These are phyloP conservation scores for Oeneis ivallda DNA, from an alignment of 2,888 invertebrate species.

Conservation along the genomic window DNA sequence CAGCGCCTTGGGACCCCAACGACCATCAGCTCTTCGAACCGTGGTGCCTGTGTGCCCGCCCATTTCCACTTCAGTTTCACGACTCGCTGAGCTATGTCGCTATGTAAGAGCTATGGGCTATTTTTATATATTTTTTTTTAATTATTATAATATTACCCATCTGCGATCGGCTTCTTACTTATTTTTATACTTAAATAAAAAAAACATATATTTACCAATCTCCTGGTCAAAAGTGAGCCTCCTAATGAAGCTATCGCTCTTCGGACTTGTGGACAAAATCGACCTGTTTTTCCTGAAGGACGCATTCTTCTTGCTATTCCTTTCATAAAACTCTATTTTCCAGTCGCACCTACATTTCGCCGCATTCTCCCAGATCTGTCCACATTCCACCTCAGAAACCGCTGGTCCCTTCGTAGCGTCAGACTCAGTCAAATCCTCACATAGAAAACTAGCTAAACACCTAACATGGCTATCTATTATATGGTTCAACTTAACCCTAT, in stretches of 20 bases:
- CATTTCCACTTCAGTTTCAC: too few relatives aligned
- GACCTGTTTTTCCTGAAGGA: conserved; percentile 80
- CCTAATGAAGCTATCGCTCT: conserved; percentile 63
- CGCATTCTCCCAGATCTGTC: conserved; percentile 80
- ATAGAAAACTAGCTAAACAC: conserved; percentile 71
- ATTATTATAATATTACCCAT: too few relatives aligned
- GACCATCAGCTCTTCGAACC: too few relatives aligned
- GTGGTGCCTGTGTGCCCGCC: too few relatives aligned
- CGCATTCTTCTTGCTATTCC: conserved; percentile 76
- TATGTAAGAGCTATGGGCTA: too few relatives aligned
- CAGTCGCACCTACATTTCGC: conserved; percentile 84
- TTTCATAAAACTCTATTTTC: conserved; percentile 77
- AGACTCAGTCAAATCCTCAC: conserved; percentile 64
- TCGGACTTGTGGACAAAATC: conserved; percentile 71
- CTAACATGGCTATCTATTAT: conserved; percentile 67
- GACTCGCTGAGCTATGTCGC: too few relatives aligned
- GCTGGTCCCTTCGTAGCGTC: conserved; percentile 71
- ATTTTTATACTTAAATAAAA: too few relatives aligned
- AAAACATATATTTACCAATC: conserved; percentile 59
- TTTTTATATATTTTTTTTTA: too few relatives aligned
- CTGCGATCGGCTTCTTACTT: too few relatives aligned
- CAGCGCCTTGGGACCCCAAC: too few relatives aligned
- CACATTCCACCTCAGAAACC: conserved; percentile 81
- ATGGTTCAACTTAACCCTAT: conserved; percentile 57
- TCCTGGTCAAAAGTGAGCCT: conserved; percentile 76